A percentile compares a stretch with the other conserved stretches of the same genome.
Evolutionary conservation across 2,113 vertebrate genomes (phyloP).

Genomic region (Prietella phreatophila): DNA sequence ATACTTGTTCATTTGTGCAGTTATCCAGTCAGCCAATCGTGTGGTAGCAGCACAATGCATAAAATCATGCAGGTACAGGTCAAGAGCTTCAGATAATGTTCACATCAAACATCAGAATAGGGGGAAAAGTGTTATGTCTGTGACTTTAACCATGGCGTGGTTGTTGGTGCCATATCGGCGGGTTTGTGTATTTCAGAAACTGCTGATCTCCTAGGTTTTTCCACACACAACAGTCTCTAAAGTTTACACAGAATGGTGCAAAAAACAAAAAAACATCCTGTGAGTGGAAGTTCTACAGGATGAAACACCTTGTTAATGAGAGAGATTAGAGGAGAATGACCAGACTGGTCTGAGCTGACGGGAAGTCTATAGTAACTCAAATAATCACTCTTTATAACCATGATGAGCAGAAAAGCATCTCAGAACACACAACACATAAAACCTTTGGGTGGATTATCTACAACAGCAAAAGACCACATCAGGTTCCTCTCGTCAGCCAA

Average conservation of each 20-base stretch:
- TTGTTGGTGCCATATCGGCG: background rate
- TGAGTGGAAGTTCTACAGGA: background rate
- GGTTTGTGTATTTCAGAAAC: background rate
- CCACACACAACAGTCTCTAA: background rate
- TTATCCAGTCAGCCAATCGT: no score
- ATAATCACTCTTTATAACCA: background rate
- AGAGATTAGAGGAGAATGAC: background rate
- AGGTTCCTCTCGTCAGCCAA: background rate
- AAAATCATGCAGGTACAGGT: background rate
- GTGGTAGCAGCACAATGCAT: background rate
- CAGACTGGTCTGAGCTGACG: background rate
- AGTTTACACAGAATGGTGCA: background rate
- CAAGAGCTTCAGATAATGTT: no score
- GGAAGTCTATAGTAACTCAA: background rate
- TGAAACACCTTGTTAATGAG: background rate
- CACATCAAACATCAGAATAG: background rate
- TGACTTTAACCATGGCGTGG: background rate
- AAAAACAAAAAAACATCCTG: background rate
- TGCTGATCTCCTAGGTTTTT: background rate
- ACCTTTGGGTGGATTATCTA: background rate
- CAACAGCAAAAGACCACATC: background rate
- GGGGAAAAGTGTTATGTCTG: background rate
- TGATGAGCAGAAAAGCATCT: background rate
- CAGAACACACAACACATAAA: background rate
- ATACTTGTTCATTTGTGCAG: background rate